These are phyloP conservation scores for Acanthiza pusilla DNA, from an alignment of 2,797 vertebrate genomes.

Conservation along the genomic window DNA sequence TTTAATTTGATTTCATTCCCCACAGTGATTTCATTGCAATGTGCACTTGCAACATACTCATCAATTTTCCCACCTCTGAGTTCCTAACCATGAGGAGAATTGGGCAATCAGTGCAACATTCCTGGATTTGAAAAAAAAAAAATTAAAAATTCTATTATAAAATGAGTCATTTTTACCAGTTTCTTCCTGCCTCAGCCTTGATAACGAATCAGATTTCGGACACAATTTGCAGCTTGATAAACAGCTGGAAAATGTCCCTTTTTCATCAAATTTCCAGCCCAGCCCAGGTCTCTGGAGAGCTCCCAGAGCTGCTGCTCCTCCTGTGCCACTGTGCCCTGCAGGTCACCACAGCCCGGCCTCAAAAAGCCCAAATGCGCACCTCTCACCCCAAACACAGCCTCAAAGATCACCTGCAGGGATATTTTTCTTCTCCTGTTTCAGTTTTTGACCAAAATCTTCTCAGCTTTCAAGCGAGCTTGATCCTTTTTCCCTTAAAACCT, in stretches of 20 bases:
- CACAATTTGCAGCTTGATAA: neutral
- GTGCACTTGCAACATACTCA: neutral
- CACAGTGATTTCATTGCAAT: neutral
- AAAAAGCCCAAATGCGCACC: neutral
- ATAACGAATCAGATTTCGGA: neutral
- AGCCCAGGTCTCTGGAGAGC: neutral
- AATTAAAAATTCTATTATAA: neutral
- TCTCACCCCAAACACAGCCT: neutral
- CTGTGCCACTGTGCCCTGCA: fast-evolving
- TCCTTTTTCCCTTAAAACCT: neutral
- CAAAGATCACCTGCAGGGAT: neutral
- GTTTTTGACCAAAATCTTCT: neutral
- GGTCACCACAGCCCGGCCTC: neutral
- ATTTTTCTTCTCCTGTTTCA: neutral
- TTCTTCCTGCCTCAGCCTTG: neutral
- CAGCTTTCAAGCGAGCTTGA: neutral
- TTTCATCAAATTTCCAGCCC: neutral
- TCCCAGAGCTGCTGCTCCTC: neutral
- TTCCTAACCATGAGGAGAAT: neutral
- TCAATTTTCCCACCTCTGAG: neutral
- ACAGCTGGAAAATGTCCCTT: neutral
- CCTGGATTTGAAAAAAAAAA: neutral
- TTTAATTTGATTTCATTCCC: neutral
- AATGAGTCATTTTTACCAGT: neutral
- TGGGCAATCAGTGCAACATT: neutral